Base-by-base conservation (phyloP, 2,888 invertebrate genomes). In the Eledone cirrhosa region DNA sequence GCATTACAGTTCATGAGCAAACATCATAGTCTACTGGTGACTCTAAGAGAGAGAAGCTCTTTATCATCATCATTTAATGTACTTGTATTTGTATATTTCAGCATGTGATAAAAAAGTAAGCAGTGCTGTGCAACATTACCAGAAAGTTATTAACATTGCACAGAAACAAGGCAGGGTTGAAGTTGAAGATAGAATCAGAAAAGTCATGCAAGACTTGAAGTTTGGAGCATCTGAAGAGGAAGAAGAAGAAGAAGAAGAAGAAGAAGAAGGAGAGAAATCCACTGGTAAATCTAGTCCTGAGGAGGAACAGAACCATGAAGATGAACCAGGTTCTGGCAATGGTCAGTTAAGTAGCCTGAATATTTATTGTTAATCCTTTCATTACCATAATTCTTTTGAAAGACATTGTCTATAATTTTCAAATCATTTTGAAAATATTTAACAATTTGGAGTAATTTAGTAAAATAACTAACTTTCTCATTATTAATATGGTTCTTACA, bases 121-220 rank as follows among this genome's bases (percentile, higher is more conserved):
- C 79, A 83, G 86, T 33, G 89, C 90, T 8, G 82, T 87, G 22
- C 87, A 87, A 31, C 87, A 87, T 14, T 90, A 90, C 82, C 88
- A 90, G 79, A 82, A 84, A 80, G 85, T 90, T 0, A 82, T 88
- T 78, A 89, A 89, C 75, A 83, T 89, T 78, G 89, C 90, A 16
- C 84, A 84, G 77, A 80, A 84, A 74, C 86, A 87, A 77, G 82
- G 84, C 63, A 89, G 90, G 79, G 79, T 79, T 24, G 83, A 87
- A 22, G 90, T 90, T 53, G 87, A 89, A 80, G 80, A 83, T 41
- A 90, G 90, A 41, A 89, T 90, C 77, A 86, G 86, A 77, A 87
- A 86, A 77, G 90, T 90, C 7, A 82, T 90, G 47, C 88, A 90
- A 29, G 90, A 90, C 16, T 11, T 65, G 83, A 48, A 27, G 13